phyloP scores from a whole-genome alignment of 1,140 invertebrate species.

The Oryctes rhinoceros region DNA sequence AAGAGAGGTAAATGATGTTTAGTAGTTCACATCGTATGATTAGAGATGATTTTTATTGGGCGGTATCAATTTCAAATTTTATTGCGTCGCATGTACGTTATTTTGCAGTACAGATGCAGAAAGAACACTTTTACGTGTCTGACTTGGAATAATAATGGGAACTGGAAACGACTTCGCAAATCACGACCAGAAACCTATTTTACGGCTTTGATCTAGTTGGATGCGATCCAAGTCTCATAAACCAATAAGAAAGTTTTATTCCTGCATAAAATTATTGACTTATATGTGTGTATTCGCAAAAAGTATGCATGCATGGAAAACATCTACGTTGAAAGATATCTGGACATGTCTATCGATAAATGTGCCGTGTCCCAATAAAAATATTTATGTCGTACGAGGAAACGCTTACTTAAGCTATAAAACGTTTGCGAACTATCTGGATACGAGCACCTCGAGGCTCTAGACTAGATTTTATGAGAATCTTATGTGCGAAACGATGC shows the following conservation, averaged over 20 bases:
- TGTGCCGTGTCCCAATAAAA: not conserved
- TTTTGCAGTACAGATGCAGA: too few relatives aligned
- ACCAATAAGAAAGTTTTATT: conserved; percentile 12
- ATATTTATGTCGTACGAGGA: conserved; percentile 19
- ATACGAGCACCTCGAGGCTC: not conserved
- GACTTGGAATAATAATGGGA: too few relatives aligned
- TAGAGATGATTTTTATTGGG: too few relatives aligned
- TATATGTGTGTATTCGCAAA: not conserved
- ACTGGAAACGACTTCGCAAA: conserved; percentile 7
- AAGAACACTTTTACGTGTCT: too few relatives aligned
- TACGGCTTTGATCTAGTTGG: conserved; percentile 5
- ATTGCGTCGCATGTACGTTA: too few relatives aligned
- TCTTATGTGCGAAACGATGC: too few relatives aligned
- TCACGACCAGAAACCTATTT: conserved; percentile 24
- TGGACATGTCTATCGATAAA: not conserved
- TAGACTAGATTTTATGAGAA: too few relatives aligned
- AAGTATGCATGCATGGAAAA: not conserved
- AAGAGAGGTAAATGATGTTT: too few relatives aligned
- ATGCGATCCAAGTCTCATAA: conserved; percentile 20
- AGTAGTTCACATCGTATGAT: too few relatives aligned
- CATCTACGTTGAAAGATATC: not conserved
- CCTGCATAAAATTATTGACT: conserved; percentile 21
- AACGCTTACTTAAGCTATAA: conserved; percentile 22
- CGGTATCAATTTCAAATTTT: too few relatives aligned
- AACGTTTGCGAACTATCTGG: not conserved